phyloP scores from a whole-genome alignment of 2,113 vertebrate genomes.

The Elachura formosa region DNA sequence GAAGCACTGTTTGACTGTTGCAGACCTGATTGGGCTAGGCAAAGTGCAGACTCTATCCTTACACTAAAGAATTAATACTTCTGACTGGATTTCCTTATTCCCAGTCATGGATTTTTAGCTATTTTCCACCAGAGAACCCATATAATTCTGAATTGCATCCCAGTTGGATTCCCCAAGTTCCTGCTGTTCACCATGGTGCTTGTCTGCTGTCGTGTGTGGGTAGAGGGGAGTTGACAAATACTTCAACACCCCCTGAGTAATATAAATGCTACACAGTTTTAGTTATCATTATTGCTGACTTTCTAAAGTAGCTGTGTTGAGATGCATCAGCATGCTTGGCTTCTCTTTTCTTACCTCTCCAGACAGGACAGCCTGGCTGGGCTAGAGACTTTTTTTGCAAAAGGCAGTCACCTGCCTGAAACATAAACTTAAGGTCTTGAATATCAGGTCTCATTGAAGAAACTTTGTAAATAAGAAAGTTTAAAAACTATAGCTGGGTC shows the following conservation, averaged over 20 bases:
- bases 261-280: background rate
- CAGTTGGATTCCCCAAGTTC: background rate
- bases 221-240: background rate
- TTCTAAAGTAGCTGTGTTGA: background rate
- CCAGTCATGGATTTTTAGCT: background rate
- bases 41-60: background rate
- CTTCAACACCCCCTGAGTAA: background rate
- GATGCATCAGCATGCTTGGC: rapidly evolving
- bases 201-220: background rate
- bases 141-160: background rate
- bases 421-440: background rate
- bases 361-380: background rate
- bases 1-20: background rate
- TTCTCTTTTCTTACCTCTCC: background rate
- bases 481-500: background rate
- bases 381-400: background rate
- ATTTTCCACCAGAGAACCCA: background rate
- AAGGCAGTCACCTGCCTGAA: background rate
- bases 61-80: background rate
- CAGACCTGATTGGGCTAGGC: background rate
- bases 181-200: background rate
- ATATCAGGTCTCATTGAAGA: background rate
- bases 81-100: background rate
- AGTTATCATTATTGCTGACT: background rate
- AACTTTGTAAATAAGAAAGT: background rate